Base-by-base conservation (phyloP, 2,113 vertebrate species). In the Neotoma lepida region DNA sequence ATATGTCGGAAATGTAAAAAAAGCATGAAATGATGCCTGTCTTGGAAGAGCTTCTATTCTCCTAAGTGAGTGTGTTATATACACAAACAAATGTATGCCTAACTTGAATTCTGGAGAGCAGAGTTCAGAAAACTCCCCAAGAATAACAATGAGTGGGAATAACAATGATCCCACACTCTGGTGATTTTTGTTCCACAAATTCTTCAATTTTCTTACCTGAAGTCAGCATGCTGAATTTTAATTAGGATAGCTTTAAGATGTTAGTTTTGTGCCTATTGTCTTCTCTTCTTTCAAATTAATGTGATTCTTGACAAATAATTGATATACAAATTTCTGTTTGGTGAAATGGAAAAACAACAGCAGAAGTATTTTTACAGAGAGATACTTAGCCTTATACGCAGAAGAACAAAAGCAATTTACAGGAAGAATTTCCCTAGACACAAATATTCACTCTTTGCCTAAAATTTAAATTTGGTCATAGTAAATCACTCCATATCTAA, bases 201-300 rank as follows among this genome's bases (percentile, higher is more conserved):
- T 51, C 56, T 92, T 91, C 28, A 91, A 68, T 86, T 78, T 92
- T 49, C 18, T 61, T 14, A 12, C 70, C 22, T 89, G 46, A 91
- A 89, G 88, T 68, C 30, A 89, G 63, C n/a, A 68, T 54, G 20
- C 30, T 85, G 66, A 39, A 4, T 41, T 91, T 88, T 56, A 89
- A 90, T 93, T 92, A 89, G 77, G 89, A 70, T 80, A 88, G 77
- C 63, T 88, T 92, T 46, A 71, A 86, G 66, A 66, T 54, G 2
- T 41, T 70, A 64, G 33, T 58, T 1, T n/a, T 30, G 58, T 68
- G 9, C 4, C 35, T 46, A 44, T 80, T 91, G 64, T 86, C 9
- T 91, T 71, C 68, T 84, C 18, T 88, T 68, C 51, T 82, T 88
- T 89, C 35, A 73, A 89, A 51, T 63, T 66, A 81, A 73, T 88